Evolutionary conservation across 2,888 invertebrate species (phyloP).

Genomic region (Dendrolimus pini): DNA sequence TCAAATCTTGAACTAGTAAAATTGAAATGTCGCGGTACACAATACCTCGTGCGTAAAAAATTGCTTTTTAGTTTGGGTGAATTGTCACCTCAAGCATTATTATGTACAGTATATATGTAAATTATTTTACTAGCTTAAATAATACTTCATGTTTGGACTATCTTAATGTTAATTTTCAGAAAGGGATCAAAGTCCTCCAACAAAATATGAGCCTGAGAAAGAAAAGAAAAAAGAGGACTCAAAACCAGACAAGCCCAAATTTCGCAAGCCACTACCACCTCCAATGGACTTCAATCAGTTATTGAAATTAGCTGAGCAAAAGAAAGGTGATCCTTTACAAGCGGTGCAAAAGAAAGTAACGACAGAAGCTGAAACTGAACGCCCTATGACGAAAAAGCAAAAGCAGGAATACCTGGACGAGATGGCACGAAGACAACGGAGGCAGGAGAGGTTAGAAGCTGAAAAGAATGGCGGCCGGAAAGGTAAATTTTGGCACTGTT

Average conservation of each 20-base stretch:
- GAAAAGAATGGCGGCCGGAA: conserved; percentile 37
- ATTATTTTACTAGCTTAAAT: too few species aligned
- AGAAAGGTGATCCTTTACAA: conserved; percentile 86
- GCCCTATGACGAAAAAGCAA: conserved; percentile 88
- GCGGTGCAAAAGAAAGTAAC: conserved; percentile 36
- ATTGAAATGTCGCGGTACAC: too few species aligned
- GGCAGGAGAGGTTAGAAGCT: conserved; percentile 55
- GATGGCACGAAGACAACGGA: conserved; percentile 77
- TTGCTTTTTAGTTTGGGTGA: too few species aligned
- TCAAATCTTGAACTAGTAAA: too few species aligned
- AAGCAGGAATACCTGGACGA: conserved; percentile 85
- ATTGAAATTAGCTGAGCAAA: conserved; percentile 88
- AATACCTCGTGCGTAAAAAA: too few species aligned
- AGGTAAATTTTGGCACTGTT: not conserved
- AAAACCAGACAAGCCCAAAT: conserved; percentile 74
- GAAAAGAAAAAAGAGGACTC: conserved; percentile 54
- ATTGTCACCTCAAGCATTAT: too few species aligned
- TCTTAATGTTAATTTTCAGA: conserved; percentile 19
- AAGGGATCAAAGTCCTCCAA: conserved; percentile 45
- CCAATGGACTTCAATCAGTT: conserved; percentile 87
- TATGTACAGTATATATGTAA: too few species aligned
- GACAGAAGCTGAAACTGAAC: conserved; percentile 78
- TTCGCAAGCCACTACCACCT: conserved; percentile 80
- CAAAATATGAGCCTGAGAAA: conserved; percentile 53
- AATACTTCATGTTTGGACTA: not conserved